A percentile compares a stretch with the other conserved stretches of the same genome.
Evolutionary conservation across 2,797 vertebrate species (phyloP).

Genomic region (Macrochelys suwanniensis): DNA sequence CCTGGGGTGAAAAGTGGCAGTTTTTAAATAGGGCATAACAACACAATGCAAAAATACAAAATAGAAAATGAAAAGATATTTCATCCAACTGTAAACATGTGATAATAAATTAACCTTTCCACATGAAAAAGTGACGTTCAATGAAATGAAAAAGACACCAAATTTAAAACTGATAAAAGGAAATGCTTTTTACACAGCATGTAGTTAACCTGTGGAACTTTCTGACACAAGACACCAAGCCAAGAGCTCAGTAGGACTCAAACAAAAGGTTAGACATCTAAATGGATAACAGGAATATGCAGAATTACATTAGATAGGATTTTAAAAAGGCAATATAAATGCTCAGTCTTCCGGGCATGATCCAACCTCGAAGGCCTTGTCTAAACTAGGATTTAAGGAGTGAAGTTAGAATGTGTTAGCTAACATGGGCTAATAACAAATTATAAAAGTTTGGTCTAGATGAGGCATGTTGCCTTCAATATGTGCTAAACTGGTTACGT

Average conservation of each 20-base stretch:
- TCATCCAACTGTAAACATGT: background rate
- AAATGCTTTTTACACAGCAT: background rate
- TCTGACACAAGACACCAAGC: background rate
- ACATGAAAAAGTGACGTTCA: background rate
- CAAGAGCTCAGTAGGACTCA: background rate
- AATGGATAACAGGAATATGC: background rate
- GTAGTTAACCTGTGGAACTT: background rate
- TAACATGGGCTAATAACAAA: background rate
- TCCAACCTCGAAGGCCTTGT: conserved; percentile 22
- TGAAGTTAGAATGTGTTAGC: background rate
- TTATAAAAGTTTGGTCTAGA: background rate
- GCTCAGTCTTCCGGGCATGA: conserved; percentile 27
- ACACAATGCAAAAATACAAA: background rate
- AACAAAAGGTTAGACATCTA: conserved; percentile 3
- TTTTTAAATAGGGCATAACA: background rate
- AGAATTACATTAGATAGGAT: conserved; percentile 37
- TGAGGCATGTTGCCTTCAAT: background rate
- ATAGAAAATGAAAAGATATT: background rate
- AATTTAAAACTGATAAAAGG: background rate
- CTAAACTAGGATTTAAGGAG: background rate
- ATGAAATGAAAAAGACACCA: background rate
- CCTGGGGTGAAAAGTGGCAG: background rate
- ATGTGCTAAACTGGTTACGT: conserved; percentile 38
- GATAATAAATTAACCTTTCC: background rate
- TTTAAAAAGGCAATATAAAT: background rate